A percentile compares a stretch with the other conserved stretches of the same genome.
These are phyloP conservation scores for Drosophila arizonae DNA, from an alignment of 1,140 invertebrate species.

Conservation along the genomic window DNA sequence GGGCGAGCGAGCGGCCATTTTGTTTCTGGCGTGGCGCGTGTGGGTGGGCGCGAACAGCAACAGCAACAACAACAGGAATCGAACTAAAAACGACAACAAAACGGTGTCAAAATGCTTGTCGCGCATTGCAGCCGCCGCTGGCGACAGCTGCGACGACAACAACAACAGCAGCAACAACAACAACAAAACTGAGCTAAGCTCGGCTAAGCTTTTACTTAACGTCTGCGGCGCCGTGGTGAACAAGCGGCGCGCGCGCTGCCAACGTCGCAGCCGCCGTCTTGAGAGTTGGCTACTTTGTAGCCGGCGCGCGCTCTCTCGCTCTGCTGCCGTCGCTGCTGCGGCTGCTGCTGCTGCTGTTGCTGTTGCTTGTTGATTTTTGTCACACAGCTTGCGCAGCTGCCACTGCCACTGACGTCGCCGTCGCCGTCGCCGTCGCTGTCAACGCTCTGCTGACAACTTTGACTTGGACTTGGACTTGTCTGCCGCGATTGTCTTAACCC, in stretches of 20 bases:
- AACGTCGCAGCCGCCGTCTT: constrained; percentile 1
- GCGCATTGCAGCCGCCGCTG: constrained; percentile 48
- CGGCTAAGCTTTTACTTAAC: constrained; percentile 49
- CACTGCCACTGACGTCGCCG: constrained; percentile 13
- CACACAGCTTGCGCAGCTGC: constrained; percentile 36
- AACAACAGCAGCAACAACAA: background rate
- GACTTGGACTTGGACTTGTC: constrained; percentile 57
- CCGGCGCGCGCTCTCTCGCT: constrained; percentile 34
- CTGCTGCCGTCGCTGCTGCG: background rate
- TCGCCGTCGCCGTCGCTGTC: constrained; percentile 10
- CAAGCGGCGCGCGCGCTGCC: background rate
- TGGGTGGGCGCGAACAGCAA: constrained; percentile 12
- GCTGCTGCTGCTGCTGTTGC: no score
- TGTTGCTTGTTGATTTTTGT: constrained; percentile 38
- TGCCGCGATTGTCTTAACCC: constrained; percentile 58
- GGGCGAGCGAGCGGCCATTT: constrained; percentile 17
- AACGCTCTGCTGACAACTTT: constrained; percentile 27
- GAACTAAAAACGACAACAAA: constrained; percentile 22
- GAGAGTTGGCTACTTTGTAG: constrained; percentile 47
- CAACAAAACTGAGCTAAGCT: constrained; percentile 58
- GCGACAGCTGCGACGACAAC: constrained; percentile 25
- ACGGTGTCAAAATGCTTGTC: constrained; percentile 76
- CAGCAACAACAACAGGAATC: background rate
- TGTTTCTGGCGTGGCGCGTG: constrained; percentile 7
- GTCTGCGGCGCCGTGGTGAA: constrained; percentile 16